Evolutionary conservation across 2,797 vertebrate species (phyloP), one percentile per base, ranked within the genome.

Genomic region (Poecile montanus): DNA sequence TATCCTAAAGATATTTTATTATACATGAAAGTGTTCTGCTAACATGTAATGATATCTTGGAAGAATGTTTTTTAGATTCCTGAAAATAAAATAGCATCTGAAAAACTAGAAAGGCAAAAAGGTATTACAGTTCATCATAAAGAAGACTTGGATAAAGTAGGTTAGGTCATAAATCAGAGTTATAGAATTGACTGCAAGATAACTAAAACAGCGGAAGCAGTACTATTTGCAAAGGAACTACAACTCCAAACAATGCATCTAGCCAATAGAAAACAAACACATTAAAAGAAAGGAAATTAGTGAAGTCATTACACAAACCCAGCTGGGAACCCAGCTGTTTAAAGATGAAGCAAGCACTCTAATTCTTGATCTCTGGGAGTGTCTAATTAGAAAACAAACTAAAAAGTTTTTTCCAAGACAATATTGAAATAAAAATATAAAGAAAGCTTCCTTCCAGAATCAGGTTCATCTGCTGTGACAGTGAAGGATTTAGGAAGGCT

Each of bases 221-320:
- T 77, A 85, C 91, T 95, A 70, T 97, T 95, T 96, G 91, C 91
- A 97, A 94, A 97, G 96, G 96, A 97, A 97, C 97, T 96, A 80
- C 91, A 77, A 75, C 85, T 95, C 89, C 95, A 97, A 97, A 97
- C 96, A 98, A 94, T 94, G 73, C 95, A 82, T 90, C 65, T 90
- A 91, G 91, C 76, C 87, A 93, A 95, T 25, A 97, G 92, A 97
- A 97, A 96, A 97, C 93, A 97, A 93, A 97, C 95, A 96, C 96
- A 97, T 97, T 96, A 97, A 97, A 97, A 97, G 96, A 97, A 97
- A 98, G 97, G 97, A 97, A 97, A 97, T 97, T 96, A 96, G 96
- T 97, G 96, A 97, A 97, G 96, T 96, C 95, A 93, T 97, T 98
- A 96, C 89, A 94, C 91, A 96, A 95, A 92, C 72, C 94, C 97